Evolutionary conservation across 2,113 vertebrate species (phyloP), one percentile per base, ranked within the genome.

Genomic region (Thryonomys swinderianus): DNA sequence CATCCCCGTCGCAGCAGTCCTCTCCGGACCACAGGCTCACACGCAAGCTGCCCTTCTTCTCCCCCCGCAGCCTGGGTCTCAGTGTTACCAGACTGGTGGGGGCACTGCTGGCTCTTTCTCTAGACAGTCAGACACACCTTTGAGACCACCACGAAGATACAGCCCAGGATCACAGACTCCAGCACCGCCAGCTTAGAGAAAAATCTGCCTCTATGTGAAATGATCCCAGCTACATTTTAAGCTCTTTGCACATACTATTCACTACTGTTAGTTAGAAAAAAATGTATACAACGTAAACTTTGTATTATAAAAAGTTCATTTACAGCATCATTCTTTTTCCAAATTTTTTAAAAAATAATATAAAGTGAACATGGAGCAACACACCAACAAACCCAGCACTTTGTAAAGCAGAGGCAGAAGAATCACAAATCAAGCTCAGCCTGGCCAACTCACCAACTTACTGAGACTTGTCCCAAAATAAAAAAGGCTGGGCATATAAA

Each of bases 211-310:
- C 55, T 57, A 57, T 57, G 57, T 48, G 30, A 91, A 93, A 83
- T 0, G 83, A 51, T 45, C 34, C 51, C 71, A 42, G 34, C 30
- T 21, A 2, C 40, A 86, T 67, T 55, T 88, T 85, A 74, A 86
- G 61, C 67, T 83, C 6, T 90, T 42, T 67, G 37, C 48, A 88
- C 94, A 80, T 88, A 90, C 40, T 89, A 90, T 45, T 89, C 84
- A 80, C 17, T 67, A n/a, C 45, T 91, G 40, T 64, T 93, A 88
- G 48, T 59, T 83, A 94, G 32, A n/a, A 86, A 93, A 94, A 94
- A 45, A 91, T 42, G n/a, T 12, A 45, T 69, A 3, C 66, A 81
- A 93, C 66, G 1, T 64, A 79, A 92, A 71, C 40, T 88, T 80
- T 76, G 74, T 62, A 53, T 34, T 30, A 53, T 10, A 91, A 83